Evolutionary conservation across 1,140 invertebrate species (phyloP), one percentile per base, ranked within the genome.

Genomic region (Chironomus striatipennis): DNA sequence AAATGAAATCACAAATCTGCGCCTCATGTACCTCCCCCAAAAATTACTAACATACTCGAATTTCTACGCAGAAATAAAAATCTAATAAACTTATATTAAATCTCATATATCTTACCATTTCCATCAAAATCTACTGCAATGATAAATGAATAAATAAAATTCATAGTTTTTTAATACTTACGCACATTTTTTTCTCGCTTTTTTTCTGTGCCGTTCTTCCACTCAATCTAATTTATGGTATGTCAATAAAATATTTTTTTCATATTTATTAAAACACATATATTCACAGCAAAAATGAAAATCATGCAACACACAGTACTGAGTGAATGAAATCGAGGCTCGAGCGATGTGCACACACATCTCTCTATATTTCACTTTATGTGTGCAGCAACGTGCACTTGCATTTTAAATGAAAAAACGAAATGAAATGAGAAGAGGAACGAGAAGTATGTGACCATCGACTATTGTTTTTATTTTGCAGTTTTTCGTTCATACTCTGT

Each of bases 341-440:
- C 24, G 24, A 34, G 24, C 24, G 24, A 34, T 34, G 24, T 34
- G 24, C 24, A 34, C 24, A 34, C 24, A 34, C 24, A 34, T 57
- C 47, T 47, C 43, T 57, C 47, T n/a, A 57, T 57, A 57, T 57
- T 57, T 57, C 47, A 57, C 47, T 57, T 57, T 57, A 57, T 57
- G 5, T 15, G n/a, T 57, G 47, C 47, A 57, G 47, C 47, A 57
- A 57, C 47, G 12, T 57, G 47, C 47, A 57, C 47, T 57, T 57
- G 47, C 47, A 57, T 57, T 57, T n/a, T 57, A 57, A 57, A 47
- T 47, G 43, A 47, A 47, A 4, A 47, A 47, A 57, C 15, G 15
- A 47, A 47, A 47, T n/a, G n/a, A n/a, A n/a, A n/a, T n/a, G n/a
- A n/a, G 5, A 34, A 34, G 24, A 34, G 24, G 24, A 34, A 34